Percentiles rank a stretch among this genome's conserved stretches.
These are phyloP conservation scores for Neodiprion fabricii DNA, from an alignment of 1,140 invertebrate species.

Conservation along the genomic window DNA sequence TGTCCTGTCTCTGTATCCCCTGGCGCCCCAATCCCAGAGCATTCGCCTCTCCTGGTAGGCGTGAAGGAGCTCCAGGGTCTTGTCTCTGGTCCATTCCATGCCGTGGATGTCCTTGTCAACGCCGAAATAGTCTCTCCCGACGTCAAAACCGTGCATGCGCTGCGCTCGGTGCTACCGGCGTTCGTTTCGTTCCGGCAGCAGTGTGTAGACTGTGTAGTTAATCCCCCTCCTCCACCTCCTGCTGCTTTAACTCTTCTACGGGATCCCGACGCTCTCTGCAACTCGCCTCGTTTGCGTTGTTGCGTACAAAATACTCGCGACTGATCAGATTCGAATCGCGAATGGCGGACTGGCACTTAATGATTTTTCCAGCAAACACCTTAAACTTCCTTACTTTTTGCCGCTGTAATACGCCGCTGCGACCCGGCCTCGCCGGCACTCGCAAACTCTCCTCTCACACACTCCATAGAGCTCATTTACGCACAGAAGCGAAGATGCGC, in stretches of 20 bases:
- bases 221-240: no score
- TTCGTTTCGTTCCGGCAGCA: conserved; percentile 22
- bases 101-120: conserved; percentile 29
- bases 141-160: not conserved
- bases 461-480: no score
- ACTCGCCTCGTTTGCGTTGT: no score
- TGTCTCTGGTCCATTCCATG: conserved; percentile 64
- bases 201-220: not conserved
- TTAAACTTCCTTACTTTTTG: conserved; percentile 37
- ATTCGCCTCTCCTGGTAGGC: conserved; percentile 60
- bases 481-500: no score
- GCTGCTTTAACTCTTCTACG: no score
- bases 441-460: no score
- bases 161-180: not conserved
- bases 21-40: conserved; percentile 60
- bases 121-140: not conserved
- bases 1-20: conserved; percentile 58
- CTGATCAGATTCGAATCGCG: not conserved
- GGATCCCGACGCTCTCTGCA: no score
- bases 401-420: no score
- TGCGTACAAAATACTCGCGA: not conserved
- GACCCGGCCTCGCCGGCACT: no score
- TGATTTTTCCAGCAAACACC: conserved; percentile 43
- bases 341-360: conserved; percentile 27
- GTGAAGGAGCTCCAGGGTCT: conserved; percentile 57